phyloP scores from a whole-genome alignment of 2,797 vertebrate species.

The Dicrostonyx torquatus region DNA sequence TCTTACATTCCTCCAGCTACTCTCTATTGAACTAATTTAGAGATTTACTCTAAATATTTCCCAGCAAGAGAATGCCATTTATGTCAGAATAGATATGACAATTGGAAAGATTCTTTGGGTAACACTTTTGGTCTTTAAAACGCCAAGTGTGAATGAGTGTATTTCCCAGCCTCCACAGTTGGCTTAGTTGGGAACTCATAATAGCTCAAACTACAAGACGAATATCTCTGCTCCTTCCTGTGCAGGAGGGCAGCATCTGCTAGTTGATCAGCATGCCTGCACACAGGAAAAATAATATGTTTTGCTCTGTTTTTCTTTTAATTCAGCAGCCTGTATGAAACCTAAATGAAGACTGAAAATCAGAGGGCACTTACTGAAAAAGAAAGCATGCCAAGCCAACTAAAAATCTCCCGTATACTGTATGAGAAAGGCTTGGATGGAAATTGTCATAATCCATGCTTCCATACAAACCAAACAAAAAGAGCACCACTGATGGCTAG shows the following conservation, averaged over 20 bases:
- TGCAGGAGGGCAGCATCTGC: constrained; percentile 70
- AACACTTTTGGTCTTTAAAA: constrained; percentile 73
- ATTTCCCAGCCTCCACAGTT: constrained; percentile 62
- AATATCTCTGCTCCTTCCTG: constrained; percentile 63
- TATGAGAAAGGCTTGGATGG: constrained; percentile 35
- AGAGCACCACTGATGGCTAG: not conserved
- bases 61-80: constrained; percentile 57
- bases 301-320: not conserved
- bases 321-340: constrained; percentile 41
- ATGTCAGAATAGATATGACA: constrained; percentile 71
- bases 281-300: not conserved
- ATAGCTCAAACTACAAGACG: not conserved
- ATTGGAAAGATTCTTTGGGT: constrained; percentile 74
- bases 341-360: constrained; percentile 19
- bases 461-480: not conserved
- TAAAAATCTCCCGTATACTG: not conserved
- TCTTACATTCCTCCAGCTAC: not conserved
- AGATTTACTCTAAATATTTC: constrained; percentile 58
- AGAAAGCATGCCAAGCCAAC: constrained; percentile 59
- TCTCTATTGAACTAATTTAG: constrained; percentile 10
- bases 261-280: constrained; percentile 63
- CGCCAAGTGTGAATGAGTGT: not conserved
- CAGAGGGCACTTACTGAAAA: constrained; percentile 1
- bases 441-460: constrained; percentile 18
- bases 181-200: constrained; percentile 53